These are phyloP conservation scores for Brienomyrus longianalis DNA, from an alignment of 2,113 vertebrate genomes.

Conservation along the genomic window DNA sequence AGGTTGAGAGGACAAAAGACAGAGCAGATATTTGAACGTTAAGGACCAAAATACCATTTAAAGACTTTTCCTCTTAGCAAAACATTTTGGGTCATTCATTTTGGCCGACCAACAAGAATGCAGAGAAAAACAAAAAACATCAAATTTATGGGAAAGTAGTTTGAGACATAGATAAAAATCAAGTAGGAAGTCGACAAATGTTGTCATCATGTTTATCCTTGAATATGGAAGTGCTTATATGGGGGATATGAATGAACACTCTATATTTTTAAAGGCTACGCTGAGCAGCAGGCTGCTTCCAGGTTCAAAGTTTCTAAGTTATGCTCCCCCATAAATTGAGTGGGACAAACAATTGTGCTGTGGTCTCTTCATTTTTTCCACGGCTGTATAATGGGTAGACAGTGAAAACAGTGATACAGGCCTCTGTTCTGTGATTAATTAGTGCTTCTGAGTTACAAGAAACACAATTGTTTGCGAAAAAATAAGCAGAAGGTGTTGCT, in stretches of 20 bases:
- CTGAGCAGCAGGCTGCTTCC: too few relatives aligned
- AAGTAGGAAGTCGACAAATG: neutral
- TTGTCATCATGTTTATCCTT: neutral
- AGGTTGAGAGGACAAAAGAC: neutral
- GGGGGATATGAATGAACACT: neutral
- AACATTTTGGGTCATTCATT: neutral
- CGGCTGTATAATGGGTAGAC: neutral
- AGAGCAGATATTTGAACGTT: neutral
- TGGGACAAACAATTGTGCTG: too few relatives aligned
- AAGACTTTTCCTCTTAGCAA: neutral
- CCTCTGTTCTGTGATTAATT: neutral
- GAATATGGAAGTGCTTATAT: neutral
- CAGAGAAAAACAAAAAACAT: neutral
- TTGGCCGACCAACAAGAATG: neutral
- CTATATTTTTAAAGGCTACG: too few relatives aligned
- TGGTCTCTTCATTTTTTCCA: too few relatives aligned
- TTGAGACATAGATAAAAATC: neutral
- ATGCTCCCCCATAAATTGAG: too few relatives aligned
- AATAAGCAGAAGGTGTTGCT: neutral
- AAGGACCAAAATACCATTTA: neutral
- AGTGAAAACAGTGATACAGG: neutral
- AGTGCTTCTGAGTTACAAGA: neutral
- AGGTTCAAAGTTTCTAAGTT: too few relatives aligned
- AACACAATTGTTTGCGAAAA: neutral
- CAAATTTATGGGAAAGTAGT: neutral